Conservation (phyloP, 2,113 vertebrate genomes). For the Desmodus rotundus region DNA sequence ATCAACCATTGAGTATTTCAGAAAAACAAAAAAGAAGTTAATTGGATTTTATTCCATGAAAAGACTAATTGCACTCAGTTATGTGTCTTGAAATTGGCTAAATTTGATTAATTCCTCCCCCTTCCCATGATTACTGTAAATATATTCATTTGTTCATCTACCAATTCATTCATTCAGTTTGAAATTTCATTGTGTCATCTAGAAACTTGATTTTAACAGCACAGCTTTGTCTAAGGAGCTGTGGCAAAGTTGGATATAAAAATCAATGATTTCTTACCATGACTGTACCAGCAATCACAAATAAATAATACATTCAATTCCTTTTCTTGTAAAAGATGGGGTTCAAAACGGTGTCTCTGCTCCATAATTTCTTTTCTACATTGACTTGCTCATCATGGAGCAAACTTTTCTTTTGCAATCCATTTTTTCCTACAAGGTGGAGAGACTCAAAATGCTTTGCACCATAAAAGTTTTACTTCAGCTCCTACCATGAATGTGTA, state of each 20-base stretch:
- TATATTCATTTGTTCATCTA: background rate
- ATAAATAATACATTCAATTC: background rate
- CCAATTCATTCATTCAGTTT: background rate
- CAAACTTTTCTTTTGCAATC: background rate
- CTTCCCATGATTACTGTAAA: background rate
- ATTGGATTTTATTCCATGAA: background rate
- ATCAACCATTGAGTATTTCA: background rate
- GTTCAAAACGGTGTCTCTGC: background rate
- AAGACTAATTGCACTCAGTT: background rate
- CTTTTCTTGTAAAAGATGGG: background rate
- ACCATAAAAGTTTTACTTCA: background rate
- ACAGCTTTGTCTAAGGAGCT: background rate
- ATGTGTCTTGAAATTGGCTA: background rate
- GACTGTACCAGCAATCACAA: background rate
- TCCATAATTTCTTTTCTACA: background rate
- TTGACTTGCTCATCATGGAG: background rate
- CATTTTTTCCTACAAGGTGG: background rate
- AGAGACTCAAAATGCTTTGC: background rate
- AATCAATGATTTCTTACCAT: background rate
- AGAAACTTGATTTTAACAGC: constrained; percentile 4
- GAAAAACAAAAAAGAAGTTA: background rate
- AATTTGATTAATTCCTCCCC: background rate
- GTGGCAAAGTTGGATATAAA: background rate
- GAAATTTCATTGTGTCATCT: background rate
- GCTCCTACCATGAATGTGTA: background rate